phyloP scores from a whole-genome alignment of 2,113 vertebrate species.

The Ginglymostoma cirratum region DNA sequence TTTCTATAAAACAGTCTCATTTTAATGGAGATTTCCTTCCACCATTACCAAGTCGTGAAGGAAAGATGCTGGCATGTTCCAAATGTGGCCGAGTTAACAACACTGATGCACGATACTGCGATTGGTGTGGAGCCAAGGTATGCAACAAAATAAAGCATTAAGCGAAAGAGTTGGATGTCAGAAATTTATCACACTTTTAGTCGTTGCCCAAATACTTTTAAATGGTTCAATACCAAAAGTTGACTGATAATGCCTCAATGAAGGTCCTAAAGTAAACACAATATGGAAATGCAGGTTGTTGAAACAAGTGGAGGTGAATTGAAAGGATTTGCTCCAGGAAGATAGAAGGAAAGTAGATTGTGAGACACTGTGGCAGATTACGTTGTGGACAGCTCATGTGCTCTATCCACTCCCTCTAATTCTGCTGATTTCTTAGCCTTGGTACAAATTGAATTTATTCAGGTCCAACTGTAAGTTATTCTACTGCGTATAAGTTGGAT shows the following conservation, averaged over 20 bases:
- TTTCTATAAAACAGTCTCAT: slow-evolving; percentile 42
- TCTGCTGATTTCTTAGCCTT: background rate
- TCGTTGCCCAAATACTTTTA: background rate
- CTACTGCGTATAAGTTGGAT: background rate
- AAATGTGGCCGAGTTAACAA: slow-evolving; percentile 61
- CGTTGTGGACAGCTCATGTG: background rate
- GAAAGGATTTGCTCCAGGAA: background rate
- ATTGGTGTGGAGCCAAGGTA: slow-evolving; percentile 76
- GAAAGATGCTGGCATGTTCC: slow-evolving; percentile 58
- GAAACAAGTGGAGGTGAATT: background rate
- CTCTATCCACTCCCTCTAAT: background rate
- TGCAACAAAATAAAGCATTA: background rate
- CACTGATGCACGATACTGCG: slow-evolving; percentile 64
- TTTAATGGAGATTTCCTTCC: slow-evolving; percentile 44
- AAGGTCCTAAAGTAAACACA: background rate
- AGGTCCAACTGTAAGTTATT: background rate
- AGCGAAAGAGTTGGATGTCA: background rate
- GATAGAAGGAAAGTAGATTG: background rate
- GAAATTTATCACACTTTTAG: background rate
- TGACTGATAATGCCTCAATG: background rate
- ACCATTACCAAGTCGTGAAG: slow-evolving; percentile 40
- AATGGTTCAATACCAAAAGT: background rate
- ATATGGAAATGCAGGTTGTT: background rate
- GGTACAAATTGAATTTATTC: background rate
- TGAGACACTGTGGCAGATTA: background rate